Percentiles rank a stretch among this genome's conserved stretches.
Conservation (phyloP, 2,888 invertebrate species). For the Crepidodera aurea region DNA sequence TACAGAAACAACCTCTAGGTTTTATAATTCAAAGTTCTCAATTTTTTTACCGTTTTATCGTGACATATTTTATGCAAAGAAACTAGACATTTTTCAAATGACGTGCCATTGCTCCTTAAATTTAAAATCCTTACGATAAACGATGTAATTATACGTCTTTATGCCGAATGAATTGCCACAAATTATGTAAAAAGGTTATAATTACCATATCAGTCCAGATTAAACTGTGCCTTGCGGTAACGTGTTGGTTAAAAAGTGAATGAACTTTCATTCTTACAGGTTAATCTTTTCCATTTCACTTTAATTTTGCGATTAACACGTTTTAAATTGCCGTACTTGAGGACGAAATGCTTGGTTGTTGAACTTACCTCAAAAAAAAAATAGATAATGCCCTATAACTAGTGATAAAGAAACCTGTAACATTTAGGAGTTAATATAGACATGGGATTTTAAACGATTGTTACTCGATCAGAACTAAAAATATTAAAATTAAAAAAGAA, state of each 20-base stretch:
- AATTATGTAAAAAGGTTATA: conserved; percentile 28
- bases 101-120: conserved; percentile 10
- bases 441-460: no score
- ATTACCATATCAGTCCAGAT: conserved; percentile 22
- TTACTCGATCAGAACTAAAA: no score
- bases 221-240: conserved; percentile 12
- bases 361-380: neutral
- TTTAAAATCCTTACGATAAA: conserved; percentile 5
- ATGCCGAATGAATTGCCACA: conserved; percentile 4
- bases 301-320: conserved; percentile 18
- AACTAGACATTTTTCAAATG: neutral
- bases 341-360: neutral
- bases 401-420: no score
- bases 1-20: no score
- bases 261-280: conserved; percentile 16
- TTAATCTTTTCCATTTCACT: conserved; percentile 18
- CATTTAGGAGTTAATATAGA: no score
- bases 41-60: no score
- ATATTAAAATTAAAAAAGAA: no score
- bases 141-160: conserved; percentile 7
- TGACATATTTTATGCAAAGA: no score
- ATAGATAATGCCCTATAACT: neutral
- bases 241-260: conserved; percentile 19
- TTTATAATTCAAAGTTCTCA: no score
- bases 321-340: neutral